These are phyloP conservation scores for Poecilia picta DNA, from an alignment of 2,797 vertebrate species.

Conservation along the genomic window DNA sequence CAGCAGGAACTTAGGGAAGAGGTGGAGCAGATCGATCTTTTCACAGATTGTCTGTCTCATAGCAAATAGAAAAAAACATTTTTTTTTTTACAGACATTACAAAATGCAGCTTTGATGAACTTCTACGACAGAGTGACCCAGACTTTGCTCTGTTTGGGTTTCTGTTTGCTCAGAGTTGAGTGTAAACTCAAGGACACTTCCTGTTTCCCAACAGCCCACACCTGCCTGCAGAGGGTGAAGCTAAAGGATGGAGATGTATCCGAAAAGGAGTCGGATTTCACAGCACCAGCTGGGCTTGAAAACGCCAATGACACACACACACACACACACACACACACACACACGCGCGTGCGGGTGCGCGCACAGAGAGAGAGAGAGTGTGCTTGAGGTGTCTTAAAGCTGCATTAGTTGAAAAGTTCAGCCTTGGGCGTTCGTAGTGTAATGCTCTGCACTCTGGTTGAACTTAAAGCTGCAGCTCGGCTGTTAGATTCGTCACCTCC, in stretches of 20 bases:
- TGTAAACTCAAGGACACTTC: constrained; percentile 53
- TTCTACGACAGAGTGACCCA: constrained; percentile 34
- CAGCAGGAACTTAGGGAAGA: no score
- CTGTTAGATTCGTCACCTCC: constrained; percentile 10
- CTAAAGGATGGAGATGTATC: constrained; percentile 23
- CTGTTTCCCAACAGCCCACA: constrained; percentile 33
- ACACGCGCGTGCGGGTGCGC: no score
- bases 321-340: no score
- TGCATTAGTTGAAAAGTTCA: constrained; percentile 53
- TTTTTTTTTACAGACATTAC: no score
- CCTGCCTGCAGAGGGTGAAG: constrained; percentile 40
- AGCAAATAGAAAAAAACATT: no score
- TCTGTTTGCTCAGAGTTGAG: constrained; percentile 12
- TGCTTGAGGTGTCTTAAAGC: constrained; percentile 31
- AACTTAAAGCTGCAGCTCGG: constrained; percentile 27
- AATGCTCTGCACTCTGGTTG: constrained; percentile 31
- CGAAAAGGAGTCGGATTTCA: constrained; percentile 45
- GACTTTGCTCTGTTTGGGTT: constrained; percentile 17
- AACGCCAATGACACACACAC: constrained; percentile 7
- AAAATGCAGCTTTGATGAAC: constrained; percentile 20
- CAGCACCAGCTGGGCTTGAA: constrained; percentile 38
- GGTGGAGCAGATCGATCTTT: no score
- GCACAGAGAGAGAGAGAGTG: background rate
- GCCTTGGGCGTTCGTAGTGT: constrained; percentile 30
- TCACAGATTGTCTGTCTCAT: no score